These are phyloP conservation scores for Trichoplax adhaerens DNA, from an alignment of 37 sponge, comb jelly and placozoan genomes.

Conservation along the genomic window DNA sequence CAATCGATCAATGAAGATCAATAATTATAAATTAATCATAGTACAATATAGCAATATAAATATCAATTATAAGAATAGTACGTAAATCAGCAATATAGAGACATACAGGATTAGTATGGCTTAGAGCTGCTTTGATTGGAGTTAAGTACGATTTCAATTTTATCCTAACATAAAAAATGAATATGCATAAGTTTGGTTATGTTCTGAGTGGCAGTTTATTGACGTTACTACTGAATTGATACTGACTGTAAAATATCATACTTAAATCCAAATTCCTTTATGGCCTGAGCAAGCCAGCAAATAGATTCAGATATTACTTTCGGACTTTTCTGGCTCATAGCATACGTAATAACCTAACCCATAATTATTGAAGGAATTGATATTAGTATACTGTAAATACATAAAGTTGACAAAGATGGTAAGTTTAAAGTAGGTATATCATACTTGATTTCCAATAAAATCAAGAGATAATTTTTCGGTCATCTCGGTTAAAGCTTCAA, in stretches of 20 bases:
- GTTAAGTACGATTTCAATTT: background rate
- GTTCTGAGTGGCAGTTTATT: slow-evolving; percentile 55
- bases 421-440: background rate
- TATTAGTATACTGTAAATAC: slow-evolving; percentile 14
- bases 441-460: slow-evolving; percentile 33
- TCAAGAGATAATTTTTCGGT: slow-evolving; percentile 42
- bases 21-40: too few species aligned
- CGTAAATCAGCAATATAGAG: too few species aligned
- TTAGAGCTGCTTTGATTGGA: background rate
- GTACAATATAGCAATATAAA: too few species aligned
- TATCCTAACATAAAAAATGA: slow-evolving; percentile 3
- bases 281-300: slow-evolving; percentile 46
- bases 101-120: too few species aligned
- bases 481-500: slow-evolving; percentile 37
- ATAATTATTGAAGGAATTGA: background rate
- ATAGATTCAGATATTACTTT: slow-evolving; percentile 76
- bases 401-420: slow-evolving; percentile 8
- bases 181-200: slow-evolving; percentile 28
- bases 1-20: too few species aligned
- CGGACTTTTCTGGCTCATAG: slow-evolving; percentile 75
- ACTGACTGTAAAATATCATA: background rate
- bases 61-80: too few species aligned
- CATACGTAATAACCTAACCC: slow-evolving; percentile 32
- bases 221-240: slow-evolving; percentile 16
- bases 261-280: slow-evolving; percentile 64